phyloP scores from a whole-genome alignment of 2,113 vertebrate species.

The Megaceryle torquata region DNA sequence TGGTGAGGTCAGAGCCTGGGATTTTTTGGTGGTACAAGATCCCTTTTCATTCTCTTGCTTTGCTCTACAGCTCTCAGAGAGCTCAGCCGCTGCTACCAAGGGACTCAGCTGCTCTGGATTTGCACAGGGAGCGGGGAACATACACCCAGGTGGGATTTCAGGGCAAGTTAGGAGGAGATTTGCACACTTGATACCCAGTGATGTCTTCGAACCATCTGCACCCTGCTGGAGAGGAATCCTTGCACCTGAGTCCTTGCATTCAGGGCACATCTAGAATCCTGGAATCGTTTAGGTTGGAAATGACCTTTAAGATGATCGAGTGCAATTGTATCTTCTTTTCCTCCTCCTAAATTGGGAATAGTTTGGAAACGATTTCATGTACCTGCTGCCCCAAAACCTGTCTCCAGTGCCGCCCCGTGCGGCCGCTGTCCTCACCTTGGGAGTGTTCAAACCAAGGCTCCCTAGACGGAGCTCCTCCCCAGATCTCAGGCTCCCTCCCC shows the following conservation, averaged over 20 bases:
- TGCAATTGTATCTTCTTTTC: background rate
- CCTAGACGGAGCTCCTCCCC: background rate
- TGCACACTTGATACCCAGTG: background rate
- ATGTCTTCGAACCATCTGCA: background rate
- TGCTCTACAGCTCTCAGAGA: background rate
- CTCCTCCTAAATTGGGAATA: background rate
- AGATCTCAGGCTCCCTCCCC: background rate
- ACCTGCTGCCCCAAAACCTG: background rate
- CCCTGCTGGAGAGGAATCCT: background rate
- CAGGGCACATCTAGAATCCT: background rate
- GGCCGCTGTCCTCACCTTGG: background rate
- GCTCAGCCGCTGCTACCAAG: background rate
- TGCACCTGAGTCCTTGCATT: background rate
- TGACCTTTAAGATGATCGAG: background rate
- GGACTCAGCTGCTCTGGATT: background rate
- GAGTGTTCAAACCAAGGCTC: background rate
- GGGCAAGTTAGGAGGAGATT: no score
- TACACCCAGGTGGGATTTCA: background rate
- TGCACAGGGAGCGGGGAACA: background rate
- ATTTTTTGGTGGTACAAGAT: background rate
- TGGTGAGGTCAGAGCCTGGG: background rate
- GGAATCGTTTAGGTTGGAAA: background rate
- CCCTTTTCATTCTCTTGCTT: background rate
- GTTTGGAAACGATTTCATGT: fast-evolving
- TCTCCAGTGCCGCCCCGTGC: background rate